A percentile compares a stretch with the other conserved stretches of the same genome.
These are phyloP conservation scores for Sesia apiformis DNA, from an alignment of 2,888 invertebrate species.

Conservation along the genomic window DNA sequence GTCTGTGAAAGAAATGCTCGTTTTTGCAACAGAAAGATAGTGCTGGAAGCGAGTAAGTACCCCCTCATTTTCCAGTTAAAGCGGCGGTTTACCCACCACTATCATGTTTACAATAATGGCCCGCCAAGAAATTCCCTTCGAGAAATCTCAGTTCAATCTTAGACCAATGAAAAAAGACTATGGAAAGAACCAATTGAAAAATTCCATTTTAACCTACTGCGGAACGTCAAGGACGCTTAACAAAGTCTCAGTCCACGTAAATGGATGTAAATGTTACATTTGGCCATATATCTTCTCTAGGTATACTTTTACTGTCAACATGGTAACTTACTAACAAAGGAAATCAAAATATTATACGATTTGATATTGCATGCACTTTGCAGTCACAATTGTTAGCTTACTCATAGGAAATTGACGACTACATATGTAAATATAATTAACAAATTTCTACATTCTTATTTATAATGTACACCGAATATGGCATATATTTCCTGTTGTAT, in stretches of 20 bases:
- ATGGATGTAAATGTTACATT: no score
- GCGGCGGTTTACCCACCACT: neutral
- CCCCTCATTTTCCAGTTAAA: neutral
- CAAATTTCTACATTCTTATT: neutral
- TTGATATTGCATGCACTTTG: no score
- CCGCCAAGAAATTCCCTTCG: neutral
- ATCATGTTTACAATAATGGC: neutral
- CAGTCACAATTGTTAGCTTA: neutral
- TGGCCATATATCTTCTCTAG: no score
- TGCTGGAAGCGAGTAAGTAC: no score
- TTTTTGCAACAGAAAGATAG: no score
- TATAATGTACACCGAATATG: neutral
- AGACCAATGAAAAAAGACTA: neutral
- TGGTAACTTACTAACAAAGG: no score
- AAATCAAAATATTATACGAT: no score
- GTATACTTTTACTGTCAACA: no score
- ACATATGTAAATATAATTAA: neutral
- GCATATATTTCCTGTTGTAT: neutral
- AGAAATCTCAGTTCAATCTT: neutral
- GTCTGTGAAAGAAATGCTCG: no score
- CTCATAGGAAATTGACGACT: neutral
- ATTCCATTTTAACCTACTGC: neutral
- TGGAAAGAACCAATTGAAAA: neutral
- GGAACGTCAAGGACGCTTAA: neutral
- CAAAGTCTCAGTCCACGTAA: no score